Evolutionary conservation across 2,113 vertebrate species (phyloP), one percentile per base, ranked within the genome.

Genomic region (Cacatua alba): DNA sequence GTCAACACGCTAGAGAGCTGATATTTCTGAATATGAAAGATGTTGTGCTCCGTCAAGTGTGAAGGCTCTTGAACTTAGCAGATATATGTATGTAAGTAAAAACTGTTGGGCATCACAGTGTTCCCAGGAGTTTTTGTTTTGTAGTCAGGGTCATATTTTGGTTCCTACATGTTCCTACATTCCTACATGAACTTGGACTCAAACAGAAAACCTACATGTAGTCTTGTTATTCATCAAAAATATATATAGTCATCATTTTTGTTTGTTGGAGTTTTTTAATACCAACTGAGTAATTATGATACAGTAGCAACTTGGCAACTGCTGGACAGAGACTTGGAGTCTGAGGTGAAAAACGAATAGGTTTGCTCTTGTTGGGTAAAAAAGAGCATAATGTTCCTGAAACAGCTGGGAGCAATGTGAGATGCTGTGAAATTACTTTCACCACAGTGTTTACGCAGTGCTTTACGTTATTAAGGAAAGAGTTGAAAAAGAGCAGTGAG

Each of bases 361-460:
- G 2, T 69, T 89, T 81, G 8, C 52, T 88, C 59, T 95, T 46
- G 41, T 49, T 1, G 2, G 20, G 41, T 76, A 24, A 72, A 72
- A 91, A 79, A 86, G 28, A 82, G 29, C 41, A 7, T 64, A 67
- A 64, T 10, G 14, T 76, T 86, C 79, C 65, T 79, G 57, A 72
- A 86, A 62, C 60, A 86, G 62, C 46, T 91, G 74, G 69, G n/a
- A 84, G 31, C 78, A 62, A 35, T 11, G 51, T 55, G 57, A 90
- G 74, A 43, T 87, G 65, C 74, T 82, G 70, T 92, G 91, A 94
- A 92, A 96, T 89, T 79, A n/a, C 35, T 75, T 92, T 79, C 57
- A 71, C 39, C 1, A 2, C 53, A 48, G 65, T 20, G 33, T 65
- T 71, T 68, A 57, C 75, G 57, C 43, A 79, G 4, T 57, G 74